Evolutionary conservation across 2,888 invertebrate genomes (phyloP).

Genomic region (Melikaiella ostensackeni): DNA sequence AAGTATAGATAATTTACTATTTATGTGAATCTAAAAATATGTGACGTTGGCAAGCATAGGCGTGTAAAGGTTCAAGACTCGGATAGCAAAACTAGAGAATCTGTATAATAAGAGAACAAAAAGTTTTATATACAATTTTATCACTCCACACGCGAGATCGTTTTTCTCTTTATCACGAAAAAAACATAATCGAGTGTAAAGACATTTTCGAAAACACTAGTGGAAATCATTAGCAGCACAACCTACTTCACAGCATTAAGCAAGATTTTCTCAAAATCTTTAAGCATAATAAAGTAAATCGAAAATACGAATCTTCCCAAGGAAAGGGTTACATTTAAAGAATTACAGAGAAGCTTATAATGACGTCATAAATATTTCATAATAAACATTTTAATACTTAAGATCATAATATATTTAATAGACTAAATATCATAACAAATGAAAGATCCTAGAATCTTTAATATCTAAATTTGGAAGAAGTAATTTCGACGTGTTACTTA

Average conservation of each 20-base stretch:
- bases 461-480: neutral
- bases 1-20: neutral
- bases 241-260: slow-evolving; percentile 53
- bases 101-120: neutral
- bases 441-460: neutral
- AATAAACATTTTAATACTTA: slow-evolving; percentile 6
- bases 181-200: slow-evolving; percentile 17
- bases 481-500: slow-evolving; percentile 8
- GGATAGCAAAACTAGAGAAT: neutral
- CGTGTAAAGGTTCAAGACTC: neutral
- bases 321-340: slow-evolving; percentile 34
- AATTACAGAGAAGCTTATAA: slow-evolving; percentile 1
- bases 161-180: slow-evolving; percentile 27
- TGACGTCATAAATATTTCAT: slow-evolving; percentile 1
- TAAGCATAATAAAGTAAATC: slow-evolving; percentile 37
- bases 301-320: slow-evolving; percentile 18
- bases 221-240: slow-evolving; percentile 47
- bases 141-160: slow-evolving; percentile 15
- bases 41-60: slow-evolving; percentile 4
- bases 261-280: slow-evolving; percentile 34
- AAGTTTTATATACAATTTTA: slow-evolving; percentile 15
- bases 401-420: neutral
- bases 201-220: slow-evolving; percentile 34
- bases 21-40: neutral
- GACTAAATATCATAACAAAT: slow-evolving; percentile 8